Evolutionary conservation across 2,888 invertebrate genomes (phyloP).

Genomic region (Petrolisthes cinctipes): DNA sequence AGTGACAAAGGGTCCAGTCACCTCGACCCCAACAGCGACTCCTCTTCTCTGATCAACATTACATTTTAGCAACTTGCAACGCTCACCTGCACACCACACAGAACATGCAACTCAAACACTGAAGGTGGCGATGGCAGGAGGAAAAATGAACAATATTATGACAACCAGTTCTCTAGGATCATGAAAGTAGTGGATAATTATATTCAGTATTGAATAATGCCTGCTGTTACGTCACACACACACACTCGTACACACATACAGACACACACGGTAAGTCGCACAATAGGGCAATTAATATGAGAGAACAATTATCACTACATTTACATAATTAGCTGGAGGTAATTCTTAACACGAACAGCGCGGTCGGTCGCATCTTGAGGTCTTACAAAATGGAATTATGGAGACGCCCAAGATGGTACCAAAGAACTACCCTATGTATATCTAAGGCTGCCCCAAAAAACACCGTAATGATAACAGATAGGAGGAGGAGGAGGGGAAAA

Average conservation of each 20-base stretch:
- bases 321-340: not conserved
- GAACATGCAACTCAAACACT: slow-evolving; percentile 2
- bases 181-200: not conserved
- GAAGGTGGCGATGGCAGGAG: not conserved
- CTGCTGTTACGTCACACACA: not conserved
- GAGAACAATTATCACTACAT: not conserved
- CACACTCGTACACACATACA: not conserved
- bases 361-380: not conserved
- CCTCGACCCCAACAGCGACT: slow-evolving; percentile 38
- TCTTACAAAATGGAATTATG: too few relatives aligned
- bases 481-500: too few relatives aligned
- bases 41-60: not conserved
- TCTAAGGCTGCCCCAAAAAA: too few relatives aligned
- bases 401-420: too few relatives aligned
- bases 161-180: not conserved
- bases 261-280: not conserved
- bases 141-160: not conserved
- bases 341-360: not conserved
- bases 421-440: too few relatives aligned
- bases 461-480: too few relatives aligned
- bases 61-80: too few relatives aligned
- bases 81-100: slow-evolving; percentile 10
- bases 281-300: not conserved
- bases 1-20: slow-evolving; percentile 49
- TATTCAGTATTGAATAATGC: not conserved